A percentile compares a stretch with the other conserved stretches of the same genome.
Evolutionary conservation across 37 sponge, comb jelly and placozoan genomes (phyloP).

Genomic region (Amphimedon queenslandica): DNA sequence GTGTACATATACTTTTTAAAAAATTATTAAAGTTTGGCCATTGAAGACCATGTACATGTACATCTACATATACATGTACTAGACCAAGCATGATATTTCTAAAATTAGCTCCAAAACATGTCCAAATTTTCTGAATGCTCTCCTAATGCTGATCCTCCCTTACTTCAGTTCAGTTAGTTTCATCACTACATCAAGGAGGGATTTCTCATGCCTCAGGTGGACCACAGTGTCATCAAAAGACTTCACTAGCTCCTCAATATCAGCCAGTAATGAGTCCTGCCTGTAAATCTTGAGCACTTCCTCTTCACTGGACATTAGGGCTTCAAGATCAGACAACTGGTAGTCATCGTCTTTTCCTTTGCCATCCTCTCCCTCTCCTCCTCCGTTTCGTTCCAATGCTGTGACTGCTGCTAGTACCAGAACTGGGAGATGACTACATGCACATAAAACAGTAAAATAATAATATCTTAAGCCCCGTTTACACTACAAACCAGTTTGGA

Average conservation of each 20-base stretch:
- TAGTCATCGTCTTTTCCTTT: not conserved
- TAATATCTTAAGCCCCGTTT: too few species aligned
- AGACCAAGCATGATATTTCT: too few species aligned
- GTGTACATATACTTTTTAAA: too few species aligned
- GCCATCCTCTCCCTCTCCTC: not conserved
- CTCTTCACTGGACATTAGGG: not conserved
- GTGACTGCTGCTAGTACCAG: not conserved
- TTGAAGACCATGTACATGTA: not conserved
- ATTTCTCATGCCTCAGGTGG: conserved; percentile 69
- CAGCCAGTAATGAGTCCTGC: conserved; percentile 52
- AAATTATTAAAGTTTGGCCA: too few species aligned
- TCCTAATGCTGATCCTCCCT: too few species aligned
- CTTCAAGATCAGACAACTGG: not conserved
- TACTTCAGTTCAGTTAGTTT: conserved; percentile 65
- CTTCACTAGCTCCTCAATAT: conserved; percentile 49
- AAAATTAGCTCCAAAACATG: too few species aligned
- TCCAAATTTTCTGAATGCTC: too few species aligned
- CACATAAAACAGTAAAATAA: not conserved
- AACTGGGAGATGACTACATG: not conserved
- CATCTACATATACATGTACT: too few species aligned
- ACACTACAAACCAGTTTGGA: too few species aligned
- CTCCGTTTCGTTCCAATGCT: not conserved
- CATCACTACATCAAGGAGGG: conserved; percentile 56
- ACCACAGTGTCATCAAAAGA: conserved; percentile 75
- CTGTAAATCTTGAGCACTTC: conserved; percentile 42